These are phyloP conservation scores for Anas platyrhynchos DNA, from an alignment of 2,113 vertebrate species.

Conservation along the genomic window DNA sequence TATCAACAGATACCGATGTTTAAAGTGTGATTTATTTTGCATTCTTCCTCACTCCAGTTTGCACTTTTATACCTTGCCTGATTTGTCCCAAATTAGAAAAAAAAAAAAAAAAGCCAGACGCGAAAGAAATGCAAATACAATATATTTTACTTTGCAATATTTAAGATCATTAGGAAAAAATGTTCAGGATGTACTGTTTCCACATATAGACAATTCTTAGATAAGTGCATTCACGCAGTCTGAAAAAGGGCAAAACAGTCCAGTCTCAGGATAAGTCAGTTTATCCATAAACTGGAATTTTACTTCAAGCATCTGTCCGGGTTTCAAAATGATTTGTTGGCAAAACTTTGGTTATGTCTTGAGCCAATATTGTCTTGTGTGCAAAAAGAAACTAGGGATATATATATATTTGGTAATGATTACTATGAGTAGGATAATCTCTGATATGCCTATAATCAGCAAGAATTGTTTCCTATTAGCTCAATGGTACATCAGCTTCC, in stretches of 20 bases:
- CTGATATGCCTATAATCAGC: constrained; percentile 52
- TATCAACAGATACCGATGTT: neutral
- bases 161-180: neutral
- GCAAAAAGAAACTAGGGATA: constrained; percentile 39
- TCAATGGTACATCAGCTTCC: constrained; percentile 49
- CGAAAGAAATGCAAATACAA: neutral
- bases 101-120: neutral
- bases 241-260: neutral
- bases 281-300: constrained; percentile 33
- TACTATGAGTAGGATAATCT: constrained; percentile 38
- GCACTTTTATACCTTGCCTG: neutral
- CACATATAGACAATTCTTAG: neutral
- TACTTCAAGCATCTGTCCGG: constrained; percentile 19
- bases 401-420: constrained; percentile 14
- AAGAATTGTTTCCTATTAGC: constrained; percentile 51
- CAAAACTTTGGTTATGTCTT: neutral
- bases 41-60: neutral
- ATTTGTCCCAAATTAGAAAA: neutral
- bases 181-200: neutral
- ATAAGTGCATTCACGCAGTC: neutral
- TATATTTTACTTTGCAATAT: neutral
- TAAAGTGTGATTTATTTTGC: neutral
- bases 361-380: constrained; percentile 31
- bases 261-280: neutral
- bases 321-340: constrained; percentile 46